Percentiles rank a stretch among this genome's conserved stretches.
Evolutionary conservation across 2,113 vertebrate genomes (phyloP).

Genomic region (Mus musculus): GRCm39 chr2:29295001-29295500

Average conservation of each 20-base stretch:
- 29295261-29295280: not conserved
- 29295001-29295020: not conserved
- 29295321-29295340: not conserved
- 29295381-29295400: not conserved
- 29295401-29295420: not conserved
- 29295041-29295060: not conserved
- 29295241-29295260: not conserved
- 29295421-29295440: not conserved
- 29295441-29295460: not conserved
- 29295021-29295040: not conserved
- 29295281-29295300: not conserved
- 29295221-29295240: not conserved
- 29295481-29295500: not conserved
- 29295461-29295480: conserved; percentile 21
- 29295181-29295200: not conserved
- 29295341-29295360: not conserved
- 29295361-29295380: not conserved
- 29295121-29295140: not conserved
- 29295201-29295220: not conserved
- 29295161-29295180: not conserved
- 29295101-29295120: not conserved
- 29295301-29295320: accelerated
- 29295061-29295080: not conserved
- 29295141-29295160: not conserved
- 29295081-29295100: not conserved